Conservation (phyloP, 2,113 vertebrate genomes). For the Camelus dromedarius region DNA sequence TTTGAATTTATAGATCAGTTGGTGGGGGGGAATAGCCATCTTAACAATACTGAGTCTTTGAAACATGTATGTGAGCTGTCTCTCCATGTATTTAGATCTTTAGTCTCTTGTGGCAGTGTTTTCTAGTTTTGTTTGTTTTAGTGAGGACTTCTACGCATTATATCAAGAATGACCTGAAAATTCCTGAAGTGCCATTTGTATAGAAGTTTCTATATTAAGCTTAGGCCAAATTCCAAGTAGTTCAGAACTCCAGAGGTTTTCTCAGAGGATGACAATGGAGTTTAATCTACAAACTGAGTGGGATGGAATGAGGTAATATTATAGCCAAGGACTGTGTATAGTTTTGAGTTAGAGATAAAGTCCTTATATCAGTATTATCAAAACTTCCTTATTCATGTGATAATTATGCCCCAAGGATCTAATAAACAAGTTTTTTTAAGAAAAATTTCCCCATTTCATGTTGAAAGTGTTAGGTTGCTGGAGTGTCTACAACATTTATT, state of each 20-base stretch:
- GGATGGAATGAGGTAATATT: background rate
- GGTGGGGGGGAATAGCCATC: background rate
- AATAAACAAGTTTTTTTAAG: slow-evolving; percentile 27
- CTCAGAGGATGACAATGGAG: background rate
- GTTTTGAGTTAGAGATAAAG: slow-evolving; percentile 34
- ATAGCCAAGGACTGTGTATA: background rate
- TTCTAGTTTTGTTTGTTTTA: slow-evolving; percentile 43
- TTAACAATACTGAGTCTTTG: slow-evolving; percentile 7
- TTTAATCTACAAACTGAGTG: background rate
- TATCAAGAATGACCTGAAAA: background rate
- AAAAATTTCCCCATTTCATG: background rate
- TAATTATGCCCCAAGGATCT: slow-evolving; percentile 40
- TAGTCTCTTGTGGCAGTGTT: background rate
- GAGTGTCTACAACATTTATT: slow-evolving; percentile 30
- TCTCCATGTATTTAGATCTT: slow-evolving; percentile 26
- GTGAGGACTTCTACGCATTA: background rate
- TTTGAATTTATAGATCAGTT: slow-evolving; percentile 25
- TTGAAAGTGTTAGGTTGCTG: slow-evolving; percentile 51
- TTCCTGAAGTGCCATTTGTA: background rate
- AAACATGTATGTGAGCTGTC: background rate
- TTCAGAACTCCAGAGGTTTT: background rate
- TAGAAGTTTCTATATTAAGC: background rate
- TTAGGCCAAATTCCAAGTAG: slow-evolving; percentile 19
- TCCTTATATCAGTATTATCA: background rate
- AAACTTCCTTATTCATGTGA: slow-evolving; percentile 53